Evolutionary conservation across 2,888 invertebrate genomes (phyloP), one percentile per base, ranked within the genome.

Genomic region (Coelopa pilipes): DNA sequence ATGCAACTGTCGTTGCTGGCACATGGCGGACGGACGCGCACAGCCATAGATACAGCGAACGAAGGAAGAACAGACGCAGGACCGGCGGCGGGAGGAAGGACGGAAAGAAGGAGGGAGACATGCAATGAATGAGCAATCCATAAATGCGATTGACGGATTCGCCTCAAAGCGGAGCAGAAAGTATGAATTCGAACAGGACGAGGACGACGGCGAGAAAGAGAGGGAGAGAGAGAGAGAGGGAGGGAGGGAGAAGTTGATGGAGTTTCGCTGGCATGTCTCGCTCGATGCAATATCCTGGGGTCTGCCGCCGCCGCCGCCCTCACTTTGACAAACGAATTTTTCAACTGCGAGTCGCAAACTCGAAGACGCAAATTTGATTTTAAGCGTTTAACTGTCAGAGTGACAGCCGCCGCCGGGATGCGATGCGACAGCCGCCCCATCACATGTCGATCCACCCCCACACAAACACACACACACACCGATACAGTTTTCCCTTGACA

Each of bases 301-400:
- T 3, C 9, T 24, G 12, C 11, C 9, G 11, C 9, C 57, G 11
- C 19, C 10, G 12, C 19, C 12, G 24, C 21, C 19, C 21, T 17
- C 21, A 59, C 17, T 47, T 45, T 63, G 7, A 9, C 62, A 74
- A 72, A 73, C 70, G 70, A 75, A 75, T 73, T 71, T 71, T 66
- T 75, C 73, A 63, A 70, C 21, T 21, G 47, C 24, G 57, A 69
- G 46, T 46, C 45, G 69, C 7, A 68, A 72, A 74, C 73, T 75
- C 65, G 10, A 67, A 69, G 73, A 74, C 75, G 72, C 55, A 73
- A 73, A 75, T 75, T 73, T 75, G 73, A 75, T 73, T 75, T 75
- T 74, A 74, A 75, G 73, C 73, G 69, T 75, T 73, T 68, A 62
- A 67, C 73, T 73, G 73, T 71, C 75, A 75, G 69, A 66, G 59